Base-by-base conservation (phyloP, 2,888 invertebrate species). In the Trichopoda pennipes region DNA sequence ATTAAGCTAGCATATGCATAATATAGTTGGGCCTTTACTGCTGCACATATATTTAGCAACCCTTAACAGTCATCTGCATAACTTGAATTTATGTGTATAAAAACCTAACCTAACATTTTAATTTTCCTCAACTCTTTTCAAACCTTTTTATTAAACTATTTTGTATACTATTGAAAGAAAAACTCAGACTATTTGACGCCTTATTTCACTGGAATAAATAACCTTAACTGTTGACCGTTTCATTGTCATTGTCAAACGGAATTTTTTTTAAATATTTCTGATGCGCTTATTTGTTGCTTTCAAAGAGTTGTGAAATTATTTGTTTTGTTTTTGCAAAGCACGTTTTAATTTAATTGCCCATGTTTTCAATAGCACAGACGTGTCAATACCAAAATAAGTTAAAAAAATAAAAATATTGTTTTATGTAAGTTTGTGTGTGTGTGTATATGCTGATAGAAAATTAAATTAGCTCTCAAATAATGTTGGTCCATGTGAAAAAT, bases 331-430 rank as follows among this genome's bases (percentile, higher is more conserved):
- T 55, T 56, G 32, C 53, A 77, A 76, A 77, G 49, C 70, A 64
- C 70, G 63, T 77, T 77, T 63, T 35, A 10, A 21, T 32, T 70
- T 12, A 35, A 47, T 58, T 32, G 42, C 32, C 28, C 42, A 55
- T 63, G 61, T 49, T 74, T 55, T 74, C 63, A 73, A 79, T 79
- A 79, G 44, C 69, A 58, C 32, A 69, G 42, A 32, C 44, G 53
- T 76, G 44, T 28, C 51, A 68, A 75, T 42, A 60, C 42, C 28
- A 60, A 53, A 53, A 68, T 44, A n/a, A 32, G 42, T 42, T 14
- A 51, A 58, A 14, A 17, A 17, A 51, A 42, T 7, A 56, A 55
- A 23, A 47, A 14, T 16, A n/a, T 47, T 47, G 21, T 12, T 38
- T 60, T 49, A 8, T 28, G 28, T 28, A 28, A 28, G 28, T 38